Conservation (phyloP, 2,113 vertebrate genomes). For the Plecturocebus donacophilus region DNA sequence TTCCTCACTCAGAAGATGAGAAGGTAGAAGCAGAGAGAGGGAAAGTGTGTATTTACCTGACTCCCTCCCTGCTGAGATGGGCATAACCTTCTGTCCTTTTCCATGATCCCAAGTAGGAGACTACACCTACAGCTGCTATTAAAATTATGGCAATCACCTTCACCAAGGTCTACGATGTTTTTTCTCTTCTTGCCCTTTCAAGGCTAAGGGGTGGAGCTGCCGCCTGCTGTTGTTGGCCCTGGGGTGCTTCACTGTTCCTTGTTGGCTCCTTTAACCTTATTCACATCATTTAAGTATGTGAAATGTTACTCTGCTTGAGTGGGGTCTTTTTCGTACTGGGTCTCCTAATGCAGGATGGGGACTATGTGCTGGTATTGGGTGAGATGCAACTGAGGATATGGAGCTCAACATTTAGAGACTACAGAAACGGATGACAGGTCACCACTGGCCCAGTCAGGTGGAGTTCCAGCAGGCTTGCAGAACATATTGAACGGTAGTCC, state of each 20-base stretch:
- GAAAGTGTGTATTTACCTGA: not conserved
- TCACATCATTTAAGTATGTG: not conserved
- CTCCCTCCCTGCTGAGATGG: not conserved
- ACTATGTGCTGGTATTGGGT: not conserved
- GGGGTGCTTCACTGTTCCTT: not conserved
- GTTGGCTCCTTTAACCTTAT: not conserved
- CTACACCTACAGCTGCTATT: not conserved
- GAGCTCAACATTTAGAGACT: not conserved
- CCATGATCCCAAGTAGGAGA: not conserved
- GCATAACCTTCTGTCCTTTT: not conserved
- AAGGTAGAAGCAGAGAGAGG: not conserved
- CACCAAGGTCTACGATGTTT: rapidly evolving
- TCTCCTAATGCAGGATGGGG: not conserved
- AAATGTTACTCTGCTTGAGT: not conserved
- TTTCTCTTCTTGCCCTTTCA: not conserved
- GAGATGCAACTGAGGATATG: not conserved
- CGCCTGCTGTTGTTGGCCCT: not conserved
- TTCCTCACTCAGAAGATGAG: not conserved
- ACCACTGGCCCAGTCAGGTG: not conserved
- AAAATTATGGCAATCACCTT: rapidly evolving
- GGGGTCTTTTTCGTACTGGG: not conserved
- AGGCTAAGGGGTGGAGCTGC: not conserved
- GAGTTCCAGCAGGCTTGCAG: not conserved
- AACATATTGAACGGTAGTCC: not conserved
- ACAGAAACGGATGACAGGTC: not conserved